Evolutionary conservation across 1,140 invertebrate genomes (phyloP).

Genomic region (Vanessa atalanta): DNA sequence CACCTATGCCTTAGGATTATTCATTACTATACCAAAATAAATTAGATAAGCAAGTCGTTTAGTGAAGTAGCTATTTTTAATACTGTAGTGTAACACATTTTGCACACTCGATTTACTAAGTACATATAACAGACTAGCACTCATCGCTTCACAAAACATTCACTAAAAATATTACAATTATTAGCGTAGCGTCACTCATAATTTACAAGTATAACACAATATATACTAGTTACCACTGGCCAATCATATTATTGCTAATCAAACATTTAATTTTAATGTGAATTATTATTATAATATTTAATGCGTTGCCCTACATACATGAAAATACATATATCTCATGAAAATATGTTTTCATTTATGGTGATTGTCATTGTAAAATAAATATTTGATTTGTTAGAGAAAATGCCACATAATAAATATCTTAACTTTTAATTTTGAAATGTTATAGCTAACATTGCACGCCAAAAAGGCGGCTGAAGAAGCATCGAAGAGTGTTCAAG

Average conservation of each 20-base stretch:
- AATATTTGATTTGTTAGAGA: too few species aligned
- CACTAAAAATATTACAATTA: background rate
- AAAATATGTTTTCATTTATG: too few species aligned
- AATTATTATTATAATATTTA: too few species aligned
- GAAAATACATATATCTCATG: too few species aligned
- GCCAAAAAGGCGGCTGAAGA: conserved; percentile 94
- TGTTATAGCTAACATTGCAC: conserved; percentile 87
- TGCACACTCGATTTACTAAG: background rate
- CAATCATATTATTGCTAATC: background rate
- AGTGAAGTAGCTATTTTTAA: background rate
- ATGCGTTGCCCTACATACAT: too few species aligned
- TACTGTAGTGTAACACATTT: background rate
- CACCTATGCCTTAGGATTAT: background rate
- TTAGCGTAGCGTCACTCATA: background rate
- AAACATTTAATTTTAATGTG: too few species aligned
- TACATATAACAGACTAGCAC: background rate
- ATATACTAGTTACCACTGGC: background rate
- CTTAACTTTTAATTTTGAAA: background rate
- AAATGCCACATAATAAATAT: too few species aligned
- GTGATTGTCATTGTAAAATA: too few species aligned
- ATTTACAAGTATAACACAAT: background rate
- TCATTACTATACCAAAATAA: background rate
- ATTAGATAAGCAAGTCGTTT: background rate
- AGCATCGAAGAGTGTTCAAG: conserved; percentile 90
- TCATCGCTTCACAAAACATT: background rate